Percentiles rank a stretch among this genome's conserved stretches.
phyloP scores from a whole-genome alignment of 2,888 invertebrate genomes.

The Zootermopsis nevadensis region DNA sequence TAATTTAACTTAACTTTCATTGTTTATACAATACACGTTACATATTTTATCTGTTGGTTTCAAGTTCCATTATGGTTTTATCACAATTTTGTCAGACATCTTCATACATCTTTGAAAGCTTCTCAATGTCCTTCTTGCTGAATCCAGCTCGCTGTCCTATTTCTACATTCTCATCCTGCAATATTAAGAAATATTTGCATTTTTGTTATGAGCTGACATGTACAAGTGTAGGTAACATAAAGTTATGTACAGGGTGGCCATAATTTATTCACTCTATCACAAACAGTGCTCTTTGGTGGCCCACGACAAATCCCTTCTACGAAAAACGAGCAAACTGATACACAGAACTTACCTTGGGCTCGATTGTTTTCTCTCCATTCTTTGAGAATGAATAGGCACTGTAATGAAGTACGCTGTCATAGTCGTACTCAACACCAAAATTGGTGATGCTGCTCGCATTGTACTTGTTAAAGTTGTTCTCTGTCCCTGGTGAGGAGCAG shows the following conservation, averaged over 20 bases:
- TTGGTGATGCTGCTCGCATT: slow-evolving; percentile 71
- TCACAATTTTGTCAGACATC: no score
- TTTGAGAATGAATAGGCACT: slow-evolving; percentile 74
- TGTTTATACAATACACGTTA: no score
- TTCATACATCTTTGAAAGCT: slow-evolving; percentile 42
- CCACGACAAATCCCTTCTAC: no score
- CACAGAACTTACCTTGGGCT: slow-evolving; percentile 64
- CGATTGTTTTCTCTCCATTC: slow-evolving; percentile 74
- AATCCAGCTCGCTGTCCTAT: slow-evolving; percentile 49
- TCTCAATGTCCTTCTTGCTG: slow-evolving; percentile 44
- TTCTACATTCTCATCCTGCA: background rate
- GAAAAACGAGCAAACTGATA: no score
- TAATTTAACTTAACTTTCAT: no score
- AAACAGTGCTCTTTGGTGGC: no score
- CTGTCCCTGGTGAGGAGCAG: slow-evolving; percentile 62
- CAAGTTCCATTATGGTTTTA: no score
- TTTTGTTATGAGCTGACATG: slow-evolving; percentile 35
- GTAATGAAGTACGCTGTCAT: slow-evolving; percentile 80
- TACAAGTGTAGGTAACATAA: slow-evolving; percentile 60
- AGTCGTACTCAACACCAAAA: slow-evolving; percentile 77
- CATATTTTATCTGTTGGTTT: no score
- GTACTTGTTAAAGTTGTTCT: slow-evolving; percentile 76
- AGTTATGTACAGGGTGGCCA: no score
- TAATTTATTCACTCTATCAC: no score
- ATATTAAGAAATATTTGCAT: no score